Conservation (phyloP, 1,140 invertebrate species). For the Teleogryllus occipitalis region DNA sequence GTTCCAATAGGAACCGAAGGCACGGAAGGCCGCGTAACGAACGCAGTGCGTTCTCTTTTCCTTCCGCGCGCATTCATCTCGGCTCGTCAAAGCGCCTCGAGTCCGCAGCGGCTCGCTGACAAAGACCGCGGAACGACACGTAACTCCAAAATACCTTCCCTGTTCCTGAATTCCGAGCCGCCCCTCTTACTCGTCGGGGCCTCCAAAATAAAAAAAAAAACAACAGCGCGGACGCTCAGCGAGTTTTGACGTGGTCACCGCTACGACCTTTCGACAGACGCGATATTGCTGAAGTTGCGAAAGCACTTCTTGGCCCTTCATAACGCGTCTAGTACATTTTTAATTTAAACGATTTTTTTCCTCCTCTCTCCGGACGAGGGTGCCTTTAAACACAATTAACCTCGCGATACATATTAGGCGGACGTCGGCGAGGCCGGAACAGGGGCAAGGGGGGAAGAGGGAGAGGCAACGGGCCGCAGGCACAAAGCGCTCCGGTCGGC, state of each 20-base stretch:
- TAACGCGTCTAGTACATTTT: not conserved
- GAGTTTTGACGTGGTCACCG: slow-evolving; percentile 3
- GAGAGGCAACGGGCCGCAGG: not conserved
- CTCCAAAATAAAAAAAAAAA: not conserved
- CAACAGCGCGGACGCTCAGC: not conserved
- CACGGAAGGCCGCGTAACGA: too few species aligned
- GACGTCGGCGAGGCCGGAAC: not conserved
- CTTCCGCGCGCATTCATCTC: too few species aligned
- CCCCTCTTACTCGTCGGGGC: not conserved
- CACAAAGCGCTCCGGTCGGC: not conserved
- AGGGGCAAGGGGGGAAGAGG: not conserved
- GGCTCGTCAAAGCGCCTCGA: too few species aligned
- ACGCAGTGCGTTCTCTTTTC: too few species aligned
- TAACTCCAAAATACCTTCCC: not conserved
- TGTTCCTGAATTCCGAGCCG: not conserved
- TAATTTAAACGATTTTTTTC: not conserved
- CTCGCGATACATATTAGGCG: slow-evolving; percentile 3
- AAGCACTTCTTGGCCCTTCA: slow-evolving; percentile 3
- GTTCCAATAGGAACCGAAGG: too few species aligned
- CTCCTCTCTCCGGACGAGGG: not conserved
- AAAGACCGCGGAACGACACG: not conserved
- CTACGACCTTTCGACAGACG: not conserved
- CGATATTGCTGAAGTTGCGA: not conserved
- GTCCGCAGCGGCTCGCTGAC: too few species aligned
- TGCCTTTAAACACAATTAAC: slow-evolving; percentile 5